Evolutionary conservation across 2,797 vertebrate genomes (phyloP).

Genomic region (Okamejei kenojei): DNA sequence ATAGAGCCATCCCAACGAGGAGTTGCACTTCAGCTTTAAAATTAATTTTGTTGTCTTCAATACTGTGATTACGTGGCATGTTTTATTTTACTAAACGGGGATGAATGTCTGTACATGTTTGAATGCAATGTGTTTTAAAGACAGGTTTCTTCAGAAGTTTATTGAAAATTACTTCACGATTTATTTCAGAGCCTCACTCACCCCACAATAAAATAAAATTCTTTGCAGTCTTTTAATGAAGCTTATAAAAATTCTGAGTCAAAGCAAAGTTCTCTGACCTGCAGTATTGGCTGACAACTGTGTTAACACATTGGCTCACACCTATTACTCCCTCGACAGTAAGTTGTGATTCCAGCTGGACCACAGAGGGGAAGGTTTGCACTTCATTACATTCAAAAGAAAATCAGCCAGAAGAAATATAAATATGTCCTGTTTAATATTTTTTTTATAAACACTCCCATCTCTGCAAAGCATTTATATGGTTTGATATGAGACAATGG

Average conservation of each 20-base stretch:
- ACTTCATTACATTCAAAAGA: not conserved
- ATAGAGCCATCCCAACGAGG: no score
- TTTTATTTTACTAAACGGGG: no score
- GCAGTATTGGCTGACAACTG: not conserved
- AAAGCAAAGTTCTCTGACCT: not conserved
- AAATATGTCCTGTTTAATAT: not conserved
- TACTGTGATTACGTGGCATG: no score
- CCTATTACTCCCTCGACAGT: not conserved
- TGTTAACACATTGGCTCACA: not conserved
- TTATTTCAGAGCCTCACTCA: not conserved
- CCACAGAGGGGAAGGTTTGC: not conserved
- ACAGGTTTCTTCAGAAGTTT: not conserved
- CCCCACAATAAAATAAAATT: not conserved
- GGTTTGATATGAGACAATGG: not conserved
- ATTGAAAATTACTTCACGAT: no score
- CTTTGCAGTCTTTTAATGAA: not conserved
- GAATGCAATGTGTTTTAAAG: not conserved
- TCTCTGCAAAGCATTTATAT: not conserved
- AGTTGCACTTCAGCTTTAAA: no score
- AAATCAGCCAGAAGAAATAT: not conserved
- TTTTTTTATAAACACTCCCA: not conserved
- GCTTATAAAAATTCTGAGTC: not conserved
- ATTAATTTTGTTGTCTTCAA: no score
- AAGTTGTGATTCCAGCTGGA: not conserved
- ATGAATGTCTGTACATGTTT: not conserved